Evolutionary conservation across 2,888 invertebrate genomes (phyloP).

Genomic region (Thereva nobilitata): DNA sequence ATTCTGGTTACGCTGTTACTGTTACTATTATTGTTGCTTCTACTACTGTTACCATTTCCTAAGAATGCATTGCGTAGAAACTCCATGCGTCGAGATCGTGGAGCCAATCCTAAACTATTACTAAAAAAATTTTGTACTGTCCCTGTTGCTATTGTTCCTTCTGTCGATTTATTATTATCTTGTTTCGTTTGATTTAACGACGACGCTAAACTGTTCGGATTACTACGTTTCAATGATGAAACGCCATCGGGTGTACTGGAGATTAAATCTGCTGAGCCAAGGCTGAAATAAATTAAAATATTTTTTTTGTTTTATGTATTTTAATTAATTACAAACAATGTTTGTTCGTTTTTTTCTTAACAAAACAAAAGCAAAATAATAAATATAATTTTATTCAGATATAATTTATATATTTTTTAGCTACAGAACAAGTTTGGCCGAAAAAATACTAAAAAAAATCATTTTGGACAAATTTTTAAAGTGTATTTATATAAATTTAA

Average conservation of each 20-base stretch:
- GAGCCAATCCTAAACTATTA: constrained; percentile 46
- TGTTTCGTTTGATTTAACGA: constrained; percentile 49
- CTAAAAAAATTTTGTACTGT: constrained; percentile 42
- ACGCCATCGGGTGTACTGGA: constrained; percentile 54
- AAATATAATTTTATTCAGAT: background rate
- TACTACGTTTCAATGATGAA: constrained; percentile 46
- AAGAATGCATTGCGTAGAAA: constrained; percentile 48
- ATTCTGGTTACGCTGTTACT: background rate
- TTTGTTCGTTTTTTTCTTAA: too few relatives aligned
- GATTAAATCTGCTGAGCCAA: constrained; percentile 52
- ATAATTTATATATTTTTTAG: constrained; percentile 20
- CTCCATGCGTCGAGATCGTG: constrained; percentile 48
- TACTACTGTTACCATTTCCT: constrained; percentile 41
- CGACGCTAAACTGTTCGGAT: constrained; percentile 45
- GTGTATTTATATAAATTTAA: constrained; percentile 11
- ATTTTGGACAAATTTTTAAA: constrained; percentile 40
- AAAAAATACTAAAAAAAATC: constrained; percentile 27
- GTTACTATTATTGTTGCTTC: constrained; percentile 31
- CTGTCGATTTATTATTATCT: constrained; percentile 26
- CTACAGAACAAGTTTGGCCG: constrained; percentile 42
- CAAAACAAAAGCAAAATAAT: background rate
- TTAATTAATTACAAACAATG: too few relatives aligned
- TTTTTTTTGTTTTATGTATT: too few relatives aligned
- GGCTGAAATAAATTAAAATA: constrained; percentile 43
- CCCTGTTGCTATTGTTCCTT: constrained; percentile 25